These are phyloP conservation scores for Drosophila subsilvestris DNA, from an alignment of 2,888 invertebrate genomes.

Conservation along the genomic window DNA sequence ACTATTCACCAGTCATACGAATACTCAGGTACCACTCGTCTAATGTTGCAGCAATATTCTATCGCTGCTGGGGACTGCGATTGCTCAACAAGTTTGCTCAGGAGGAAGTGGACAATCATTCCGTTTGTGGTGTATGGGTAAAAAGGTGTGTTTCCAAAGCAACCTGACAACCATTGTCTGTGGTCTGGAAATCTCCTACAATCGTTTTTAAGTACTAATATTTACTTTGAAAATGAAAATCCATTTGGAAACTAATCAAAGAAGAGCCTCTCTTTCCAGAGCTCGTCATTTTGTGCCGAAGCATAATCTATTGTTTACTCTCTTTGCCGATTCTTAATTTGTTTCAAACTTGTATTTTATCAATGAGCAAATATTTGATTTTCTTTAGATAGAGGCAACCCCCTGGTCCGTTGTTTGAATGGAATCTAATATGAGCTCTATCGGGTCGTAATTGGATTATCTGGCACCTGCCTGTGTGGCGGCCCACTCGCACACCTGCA, in stretches of 20 bases:
- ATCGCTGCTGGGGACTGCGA: not conserved
- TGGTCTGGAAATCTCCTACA: not conserved
- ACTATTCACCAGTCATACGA: too few species aligned
- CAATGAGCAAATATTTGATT: slow-evolving; percentile 61
- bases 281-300: too few species aligned
- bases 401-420: slow-evolving; percentile 12
- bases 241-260: not conserved
- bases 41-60: not conserved
- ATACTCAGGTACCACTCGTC: not conserved
- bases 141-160: not conserved
- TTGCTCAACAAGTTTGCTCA: not conserved
- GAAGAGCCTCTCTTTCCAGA: too few species aligned
- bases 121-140: not conserved
- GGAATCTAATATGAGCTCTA: slow-evolving; percentile 13
- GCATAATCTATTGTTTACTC: slow-evolving; percentile 28
- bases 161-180: not conserved
- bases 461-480: slow-evolving; percentile 53
- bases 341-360: slow-evolving; percentile 38
- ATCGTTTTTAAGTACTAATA: not conserved
- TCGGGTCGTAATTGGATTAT: slow-evolving; percentile 70
- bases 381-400: not conserved
- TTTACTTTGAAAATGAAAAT: not conserved
- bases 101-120: slow-evolving; percentile 1
- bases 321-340: slow-evolving; percentile 16
- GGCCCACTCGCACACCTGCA: slow-evolving; percentile 25